Evolutionary conservation across 2,888 invertebrate species (phyloP), one percentile per base, ranked within the genome.

Genomic region (Chrysotoxum bicinctum): DNA sequence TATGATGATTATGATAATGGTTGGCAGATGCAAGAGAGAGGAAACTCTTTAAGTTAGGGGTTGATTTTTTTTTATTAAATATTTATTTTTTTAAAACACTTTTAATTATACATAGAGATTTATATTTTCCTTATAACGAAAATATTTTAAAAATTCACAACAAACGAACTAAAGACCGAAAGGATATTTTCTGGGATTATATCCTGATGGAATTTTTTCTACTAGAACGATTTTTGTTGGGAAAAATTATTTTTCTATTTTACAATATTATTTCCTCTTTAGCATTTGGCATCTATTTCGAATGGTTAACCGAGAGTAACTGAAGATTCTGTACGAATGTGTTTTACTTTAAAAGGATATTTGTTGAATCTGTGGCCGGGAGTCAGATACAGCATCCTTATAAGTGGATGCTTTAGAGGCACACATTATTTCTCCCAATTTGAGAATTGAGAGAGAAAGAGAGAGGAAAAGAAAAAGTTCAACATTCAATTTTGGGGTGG

Each of bases 251-350:
- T 54, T 62, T 35, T 58, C 14, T 62, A 32, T 32, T 45, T 19
- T 40, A 68, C n/a, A 54, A 72, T 37, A 32, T 21, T 14, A 50
- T 48, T 66, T 56, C 60, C 75, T 54, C 66, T 48, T 74, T 60
- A 14, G 0, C 54, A n/a, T n/a, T n/a, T 37, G 80, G 45, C 80
- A 84, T 84, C 84, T 80, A 80, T 60, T 75, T 75, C 84, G 80
- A 76, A 75, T 72, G 70, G 72, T 76, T 76, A 76, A 60, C 84
- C 75, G 84, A 84, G 84, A 84, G 79, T 80, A 84, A 84, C 84
- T 84, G 75, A 84, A 72, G 70, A 68, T 76, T 52, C 70, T 64
- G 40, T 64, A 68, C 68, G 72, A 76, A 56, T 80, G 80, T 66
- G 45, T 80, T 75, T 79, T 58, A 75, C 70, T 80, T 83, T 76